Base-by-base conservation (phyloP, 2,888 invertebrate species). In the Itoplectis maculator region DNA sequence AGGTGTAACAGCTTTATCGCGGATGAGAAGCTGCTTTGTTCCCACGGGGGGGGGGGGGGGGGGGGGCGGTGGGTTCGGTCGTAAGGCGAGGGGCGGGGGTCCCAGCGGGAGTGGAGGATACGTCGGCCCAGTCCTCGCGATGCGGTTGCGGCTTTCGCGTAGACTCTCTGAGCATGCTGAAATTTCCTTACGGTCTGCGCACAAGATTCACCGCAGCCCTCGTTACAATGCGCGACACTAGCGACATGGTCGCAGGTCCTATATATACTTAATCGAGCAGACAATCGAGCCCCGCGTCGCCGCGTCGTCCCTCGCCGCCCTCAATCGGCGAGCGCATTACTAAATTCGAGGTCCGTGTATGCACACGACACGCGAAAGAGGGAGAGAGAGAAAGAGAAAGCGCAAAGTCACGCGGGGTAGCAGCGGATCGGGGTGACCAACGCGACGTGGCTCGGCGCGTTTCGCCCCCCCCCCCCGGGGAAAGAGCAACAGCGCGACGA, bases 211-310 rank as follows among this genome's bases (percentile, higher is more conserved):
- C 59, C 59, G 59, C 35, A 56, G 13, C 29, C 29, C 29, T 56
- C 56, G 40, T 56, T 56, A 59, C n/a, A 56, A 70, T 37, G 29
- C 15, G 13, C 56, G 47, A 70, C 29, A 54, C 23, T 23, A 29
- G 11, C 42, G 6, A 29, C 11, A 66, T 40, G 47, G 75, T 66
- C 75, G 65, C n/a, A n/a, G n/a, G n/a, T n/a, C n/a, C n/a, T n/a
- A n/a, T n/a, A n/a, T 66, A 66, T 23, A 54, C 29, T 29, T 75
- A 68, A 76, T 76, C 37, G 59, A 61, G 37, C 49, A 66, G 47
- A 29, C 23, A 37, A 35, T 68, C 68, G 35, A 18, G 29, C 29
- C 5, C 29, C 3, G 49, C n/a, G 37, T 59, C 47, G 35, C 37
- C 54, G 69, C 13, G 20, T 18, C 15, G 15, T 29, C 5, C 3